These are phyloP conservation scores for Cacatua alba DNA, from an alignment of 2,113 vertebrate species.

Conservation along the genomic window DNA sequence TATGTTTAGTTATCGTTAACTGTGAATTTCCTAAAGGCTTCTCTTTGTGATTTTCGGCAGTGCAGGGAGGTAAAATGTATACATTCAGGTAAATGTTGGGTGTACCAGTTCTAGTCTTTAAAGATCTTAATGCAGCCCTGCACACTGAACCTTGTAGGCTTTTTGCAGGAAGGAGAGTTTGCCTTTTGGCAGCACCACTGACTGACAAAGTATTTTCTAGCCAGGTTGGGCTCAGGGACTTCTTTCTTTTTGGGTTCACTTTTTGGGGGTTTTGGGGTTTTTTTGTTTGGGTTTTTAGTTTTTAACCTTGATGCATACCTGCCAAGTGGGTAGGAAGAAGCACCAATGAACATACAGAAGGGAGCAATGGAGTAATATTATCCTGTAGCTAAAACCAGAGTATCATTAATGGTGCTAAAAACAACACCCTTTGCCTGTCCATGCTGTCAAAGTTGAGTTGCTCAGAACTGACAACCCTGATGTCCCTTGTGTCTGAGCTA, in stretches of 20 bases:
- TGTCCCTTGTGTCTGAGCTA: background rate
- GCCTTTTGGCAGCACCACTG: background rate
- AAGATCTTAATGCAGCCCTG: background rate
- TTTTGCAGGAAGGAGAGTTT: background rate
- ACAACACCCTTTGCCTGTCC: background rate
- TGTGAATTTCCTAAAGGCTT: background rate
- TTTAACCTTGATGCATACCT: background rate
- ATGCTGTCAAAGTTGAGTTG: background rate
- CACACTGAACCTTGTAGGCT: background rate
- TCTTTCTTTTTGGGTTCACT: background rate
- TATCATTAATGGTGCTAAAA: background rate
- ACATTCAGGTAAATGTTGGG: background rate
- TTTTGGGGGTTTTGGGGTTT: background rate
- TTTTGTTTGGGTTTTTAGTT: background rate
- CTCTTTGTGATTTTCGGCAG: background rate
- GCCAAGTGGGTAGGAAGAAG: background rate
- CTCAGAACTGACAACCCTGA: background rate
- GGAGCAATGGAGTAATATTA: background rate
- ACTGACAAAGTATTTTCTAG: background rate
- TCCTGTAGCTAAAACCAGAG: background rate
- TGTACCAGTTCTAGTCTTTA: background rate
- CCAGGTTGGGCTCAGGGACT: background rate
- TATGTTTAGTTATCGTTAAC: background rate
- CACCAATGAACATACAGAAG: background rate
- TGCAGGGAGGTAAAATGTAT: fast-evolving